Percentiles rank a stretch among this genome's conserved stretches.
These are phyloP conservation scores for Thelaira solivaga DNA, from an alignment of 2,888 invertebrate species.

Conservation along the genomic window DNA sequence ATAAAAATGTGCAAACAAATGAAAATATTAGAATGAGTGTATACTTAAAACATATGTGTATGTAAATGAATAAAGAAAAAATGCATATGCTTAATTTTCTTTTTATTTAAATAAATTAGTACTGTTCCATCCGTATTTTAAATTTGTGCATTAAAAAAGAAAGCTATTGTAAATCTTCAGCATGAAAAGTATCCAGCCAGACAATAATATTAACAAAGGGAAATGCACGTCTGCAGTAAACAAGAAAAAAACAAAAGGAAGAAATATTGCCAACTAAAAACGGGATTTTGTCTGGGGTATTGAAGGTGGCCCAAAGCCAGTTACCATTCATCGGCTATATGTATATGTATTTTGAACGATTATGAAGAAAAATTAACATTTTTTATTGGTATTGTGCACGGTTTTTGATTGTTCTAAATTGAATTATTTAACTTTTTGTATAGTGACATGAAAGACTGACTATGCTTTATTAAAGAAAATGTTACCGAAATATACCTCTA, in stretches of 20 bases:
- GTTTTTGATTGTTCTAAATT: too few relatives aligned
- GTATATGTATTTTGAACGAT: too few relatives aligned
- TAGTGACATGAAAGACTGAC: too few relatives aligned
- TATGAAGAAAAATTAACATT: too few relatives aligned
- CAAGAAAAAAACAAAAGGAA: constrained; percentile 25
- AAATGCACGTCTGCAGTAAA: constrained; percentile 35
- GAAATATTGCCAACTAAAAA: constrained; percentile 33
- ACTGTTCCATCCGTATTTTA: constrained; percentile 29
- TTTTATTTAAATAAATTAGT: constrained; percentile 21
- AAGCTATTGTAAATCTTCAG: constrained; percentile 20
- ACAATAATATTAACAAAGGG: constrained; percentile 14
- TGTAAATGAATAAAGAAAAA: background rate
- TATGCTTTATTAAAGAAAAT: too few relatives aligned
- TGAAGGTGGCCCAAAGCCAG: too few relatives aligned
- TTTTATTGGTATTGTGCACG: too few relatives aligned
- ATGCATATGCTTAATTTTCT: background rate
- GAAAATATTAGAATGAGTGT: background rate
- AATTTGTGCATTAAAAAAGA: constrained; percentile 43
- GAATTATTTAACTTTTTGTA: too few relatives aligned
- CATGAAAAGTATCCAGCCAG: constrained; percentile 9
- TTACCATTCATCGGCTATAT: too few relatives aligned
- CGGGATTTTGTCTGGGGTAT: background rate
- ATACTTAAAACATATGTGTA: background rate
- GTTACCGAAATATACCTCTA: too few relatives aligned
- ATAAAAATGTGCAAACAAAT: background rate